Base-by-base conservation (phyloP, 2,113 vertebrate species). In the Physeter macrocephalus region DNA sequence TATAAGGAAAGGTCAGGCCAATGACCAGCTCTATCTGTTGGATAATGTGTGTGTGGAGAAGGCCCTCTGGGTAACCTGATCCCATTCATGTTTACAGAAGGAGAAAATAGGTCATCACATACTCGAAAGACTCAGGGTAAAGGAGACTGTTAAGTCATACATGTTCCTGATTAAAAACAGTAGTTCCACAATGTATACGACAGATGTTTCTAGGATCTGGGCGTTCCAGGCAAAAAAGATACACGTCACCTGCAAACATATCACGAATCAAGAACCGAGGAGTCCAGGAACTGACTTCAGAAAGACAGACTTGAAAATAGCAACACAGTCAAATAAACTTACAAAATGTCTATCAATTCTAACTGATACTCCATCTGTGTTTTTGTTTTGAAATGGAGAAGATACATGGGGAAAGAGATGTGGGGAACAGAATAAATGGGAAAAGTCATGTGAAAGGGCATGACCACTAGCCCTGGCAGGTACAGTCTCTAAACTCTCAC, bases 371-470 rank as follows among this genome's bases (percentile, higher is more conserved):
- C 31, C n/a, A 49, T 66, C 52, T 20, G 8, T 23, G 29, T 7
- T 36, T 74, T 75, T 85, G 59, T 90, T 95, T 90, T 90, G 81
- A 96, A 94, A 93, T 36, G 15, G 23, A 94, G 29, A 90, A 61
- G 93, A 87, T 9, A 36, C 11, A 18, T n/a, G 39, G 31, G 29
- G 14, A 15, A 34, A 49, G 52, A 87, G 41, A 78, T 34, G 13
- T 4, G 10, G 27, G 69, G 23, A 59, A 67, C 41, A n/a, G 36
- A 61, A 75, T 39, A 77, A 95, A 87, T 39, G 29, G 31, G 57
- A 81, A 59, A 86, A 94, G 9, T 74, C 34, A 67, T 1, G 13
- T 36, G 29, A 61, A 77, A 69, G 52, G 12, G 41, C 34, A 83
- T 41, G 34, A 34, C 13, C 66, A 20, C 72, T 31, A 61, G 13